Evolutionary conservation across 1,140 invertebrate species (phyloP).

Genomic region (Drosophila quadrilineata): DNA sequence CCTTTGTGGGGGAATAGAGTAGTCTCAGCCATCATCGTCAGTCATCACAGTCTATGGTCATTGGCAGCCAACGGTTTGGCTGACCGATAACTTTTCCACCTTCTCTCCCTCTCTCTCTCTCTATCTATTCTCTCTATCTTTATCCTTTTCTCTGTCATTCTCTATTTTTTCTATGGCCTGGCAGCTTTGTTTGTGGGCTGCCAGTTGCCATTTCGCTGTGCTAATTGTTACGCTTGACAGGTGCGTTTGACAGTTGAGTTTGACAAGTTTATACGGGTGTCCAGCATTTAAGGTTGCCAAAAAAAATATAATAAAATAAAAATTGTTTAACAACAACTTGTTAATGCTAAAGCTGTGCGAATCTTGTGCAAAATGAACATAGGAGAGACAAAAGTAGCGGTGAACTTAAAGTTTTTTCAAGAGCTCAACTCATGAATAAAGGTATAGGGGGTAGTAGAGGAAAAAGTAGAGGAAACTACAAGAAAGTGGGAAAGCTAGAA

Average conservation of each 20-base stretch:
- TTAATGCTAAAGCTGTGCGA: neutral
- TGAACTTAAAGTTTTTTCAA: neutral
- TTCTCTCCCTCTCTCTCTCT: neutral
- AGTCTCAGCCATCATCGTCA: too few relatives aligned
- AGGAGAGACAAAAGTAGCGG: neutral
- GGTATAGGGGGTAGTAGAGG: too few relatives aligned
- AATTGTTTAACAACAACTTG: slow-evolving; percentile 3
- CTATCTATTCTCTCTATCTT: neutral
- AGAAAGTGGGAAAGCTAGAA: too few relatives aligned
- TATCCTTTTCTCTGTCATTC: neutral
- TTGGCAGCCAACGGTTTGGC: neutral
- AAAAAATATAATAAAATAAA: neutral
- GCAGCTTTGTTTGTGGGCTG: slow-evolving; percentile 43
- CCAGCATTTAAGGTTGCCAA: slow-evolving; percentile 14
- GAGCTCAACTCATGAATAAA: too few relatives aligned
- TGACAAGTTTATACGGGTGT: slow-evolving; percentile 36
- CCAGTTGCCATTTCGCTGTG: slow-evolving; percentile 51
- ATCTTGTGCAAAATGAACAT: neutral
- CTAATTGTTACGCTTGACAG: slow-evolving; percentile 77
- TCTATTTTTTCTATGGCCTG: neutral
- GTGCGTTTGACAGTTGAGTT: slow-evolving; percentile 76
- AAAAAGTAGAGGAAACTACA: too few relatives aligned
- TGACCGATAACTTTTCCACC: too few relatives aligned
- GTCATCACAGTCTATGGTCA: too few relatives aligned
- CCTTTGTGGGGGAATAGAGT: too few relatives aligned